phyloP scores from a whole-genome alignment of 2,888 invertebrate genomes.

The Gandaritis pyraliata region DNA sequence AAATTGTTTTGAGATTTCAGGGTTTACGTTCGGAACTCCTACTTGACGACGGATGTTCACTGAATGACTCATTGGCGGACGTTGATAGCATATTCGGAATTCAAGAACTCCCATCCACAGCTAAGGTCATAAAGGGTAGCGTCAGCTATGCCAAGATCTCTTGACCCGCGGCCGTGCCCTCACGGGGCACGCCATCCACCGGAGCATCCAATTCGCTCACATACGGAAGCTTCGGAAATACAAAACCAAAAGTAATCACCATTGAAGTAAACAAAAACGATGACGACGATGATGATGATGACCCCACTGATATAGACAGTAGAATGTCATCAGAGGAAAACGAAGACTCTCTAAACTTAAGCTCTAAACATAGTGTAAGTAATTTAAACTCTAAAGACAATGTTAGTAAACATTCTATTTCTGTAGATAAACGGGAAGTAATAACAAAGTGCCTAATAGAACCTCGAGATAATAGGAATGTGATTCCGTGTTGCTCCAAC shows the following conservation, averaged over 20 bases:
- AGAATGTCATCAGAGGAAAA: constrained; percentile 81
- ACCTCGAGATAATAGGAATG: constrained; percentile 73
- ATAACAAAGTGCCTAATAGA: constrained; percentile 79
- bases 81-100: constrained; percentile 67
- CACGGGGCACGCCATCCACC: constrained; percentile 60
- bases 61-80: constrained; percentile 67
- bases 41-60: constrained; percentile 71
- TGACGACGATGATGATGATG: constrained; percentile 41
- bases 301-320: constrained; percentile 60
- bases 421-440: constrained; percentile 55
- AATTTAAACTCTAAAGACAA: constrained; percentile 50
- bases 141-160: constrained; percentile 63
- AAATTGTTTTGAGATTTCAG: constrained; percentile 45
- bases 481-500: constrained; percentile 79
- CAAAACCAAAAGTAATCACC: constrained; percentile 52
- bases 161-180: constrained; percentile 82
- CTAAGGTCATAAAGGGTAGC: constrained; percentile 71
- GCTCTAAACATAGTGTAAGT: constrained; percentile 32
- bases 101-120: constrained; percentile 64
- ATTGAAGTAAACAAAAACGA: constrained; percentile 37
- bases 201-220: constrained; percentile 53
- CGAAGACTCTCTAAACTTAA: constrained; percentile 67
- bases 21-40: constrained; percentile 72
- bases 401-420: constrained; percentile 41
- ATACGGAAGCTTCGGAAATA: constrained; percentile 75